A percentile compares a stretch with the other conserved stretches of the same genome.
These are phyloP conservation scores for Stomatorhinus ivindoensis DNA, from an alignment of 2,113 vertebrate species.

Conservation along the genomic window DNA sequence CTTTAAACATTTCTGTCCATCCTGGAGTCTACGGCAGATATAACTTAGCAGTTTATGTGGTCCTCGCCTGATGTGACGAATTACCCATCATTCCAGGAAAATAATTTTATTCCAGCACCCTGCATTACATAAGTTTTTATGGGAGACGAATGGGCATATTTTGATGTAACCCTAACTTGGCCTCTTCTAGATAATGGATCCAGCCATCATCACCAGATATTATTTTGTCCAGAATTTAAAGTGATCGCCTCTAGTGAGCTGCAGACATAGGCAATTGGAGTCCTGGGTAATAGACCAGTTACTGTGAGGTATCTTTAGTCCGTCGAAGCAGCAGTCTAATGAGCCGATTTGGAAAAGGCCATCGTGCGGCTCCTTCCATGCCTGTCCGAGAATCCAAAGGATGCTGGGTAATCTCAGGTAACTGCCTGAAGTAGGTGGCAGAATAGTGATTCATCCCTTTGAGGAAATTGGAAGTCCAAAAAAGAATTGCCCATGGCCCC, in stretches of 20 bases:
- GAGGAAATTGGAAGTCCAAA: background rate
- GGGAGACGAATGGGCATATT: background rate
- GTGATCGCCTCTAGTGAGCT: background rate
- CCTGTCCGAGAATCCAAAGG: background rate
- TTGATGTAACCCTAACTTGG: background rate
- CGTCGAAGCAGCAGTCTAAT: background rate
- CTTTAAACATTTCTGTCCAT: background rate
- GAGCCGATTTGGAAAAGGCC: background rate
- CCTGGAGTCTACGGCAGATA: background rate
- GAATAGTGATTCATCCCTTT: background rate
- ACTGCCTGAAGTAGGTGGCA: background rate
- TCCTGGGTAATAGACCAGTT: background rate
- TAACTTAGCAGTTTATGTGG: background rate
- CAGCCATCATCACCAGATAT: background rate
- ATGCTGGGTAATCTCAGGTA: background rate
- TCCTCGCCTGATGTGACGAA: background rate
- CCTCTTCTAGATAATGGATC: background rate
- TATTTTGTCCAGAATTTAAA: background rate
- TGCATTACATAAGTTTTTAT: background rate
- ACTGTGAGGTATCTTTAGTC: background rate
- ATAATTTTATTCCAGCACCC: background rate
- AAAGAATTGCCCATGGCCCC: background rate
- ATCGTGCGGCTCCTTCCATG: background rate
- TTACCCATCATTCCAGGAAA: background rate
- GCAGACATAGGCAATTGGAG: background rate